phyloP scores from a whole-genome alignment of 2,113 vertebrate species.

The Leptosomus discolor region DNA sequence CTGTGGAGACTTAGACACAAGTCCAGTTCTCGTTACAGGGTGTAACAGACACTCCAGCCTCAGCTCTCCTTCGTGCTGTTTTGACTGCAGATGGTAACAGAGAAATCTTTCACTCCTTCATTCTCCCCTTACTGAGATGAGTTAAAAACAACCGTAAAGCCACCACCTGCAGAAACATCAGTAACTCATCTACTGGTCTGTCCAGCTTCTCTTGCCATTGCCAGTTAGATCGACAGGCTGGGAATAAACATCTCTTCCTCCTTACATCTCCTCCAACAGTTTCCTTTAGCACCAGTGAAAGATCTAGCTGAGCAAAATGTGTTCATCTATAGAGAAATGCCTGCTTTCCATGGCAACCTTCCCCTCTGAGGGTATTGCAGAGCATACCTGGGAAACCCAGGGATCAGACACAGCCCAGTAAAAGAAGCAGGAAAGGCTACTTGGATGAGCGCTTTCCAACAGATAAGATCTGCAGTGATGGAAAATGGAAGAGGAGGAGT shows the following conservation, averaged over 20 bases:
- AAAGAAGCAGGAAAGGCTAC: not conserved
- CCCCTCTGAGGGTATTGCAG: not conserved
- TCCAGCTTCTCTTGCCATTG: not conserved
- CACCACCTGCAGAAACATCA: not conserved
- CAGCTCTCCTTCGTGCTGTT: not conserved
- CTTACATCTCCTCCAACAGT: not conserved
- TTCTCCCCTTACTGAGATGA: not conserved
- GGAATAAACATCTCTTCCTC: not conserved
- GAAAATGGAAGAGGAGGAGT: conserved; percentile 2
- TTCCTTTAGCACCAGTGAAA: not conserved
- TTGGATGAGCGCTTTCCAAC: not conserved
- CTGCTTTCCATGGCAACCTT: not conserved
- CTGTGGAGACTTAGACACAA: accelerated
- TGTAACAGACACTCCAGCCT: not conserved
- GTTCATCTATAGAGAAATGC: not conserved
- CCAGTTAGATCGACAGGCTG: not conserved
- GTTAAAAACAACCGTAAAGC: not conserved
- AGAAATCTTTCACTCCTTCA: not conserved
- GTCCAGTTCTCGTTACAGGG: not conserved
- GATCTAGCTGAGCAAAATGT: not conserved
- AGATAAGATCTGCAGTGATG: conserved; percentile 21
- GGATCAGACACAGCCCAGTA: not conserved
- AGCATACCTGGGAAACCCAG: not conserved
- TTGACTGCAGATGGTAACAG: not conserved
- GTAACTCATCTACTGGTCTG: not conserved